A percentile compares a stretch with the other conserved stretches of the same genome.
phyloP scores from a whole-genome alignment of 1,140 invertebrate species.

The Lysiphlebus fabarum region DNA sequence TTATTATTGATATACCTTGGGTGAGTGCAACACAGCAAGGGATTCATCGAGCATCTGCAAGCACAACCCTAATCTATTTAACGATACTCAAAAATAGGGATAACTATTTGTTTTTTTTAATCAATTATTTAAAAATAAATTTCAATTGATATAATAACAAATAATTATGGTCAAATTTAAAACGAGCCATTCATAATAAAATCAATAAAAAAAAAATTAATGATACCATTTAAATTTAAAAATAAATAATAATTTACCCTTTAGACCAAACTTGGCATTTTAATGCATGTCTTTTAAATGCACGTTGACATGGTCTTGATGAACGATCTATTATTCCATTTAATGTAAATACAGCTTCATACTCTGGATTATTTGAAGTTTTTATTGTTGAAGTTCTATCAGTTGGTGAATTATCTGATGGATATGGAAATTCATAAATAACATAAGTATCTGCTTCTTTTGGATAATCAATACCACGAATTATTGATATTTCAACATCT shows the following conservation, averaged over 20 bases:
- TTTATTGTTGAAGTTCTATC: conserved; percentile 77
- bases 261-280: conserved; percentile 91
- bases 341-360: conserved; percentile 68
- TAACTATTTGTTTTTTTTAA: background rate
- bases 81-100: conserved; percentile 25
- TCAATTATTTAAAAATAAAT: conserved; percentile 5
- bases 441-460: conserved; percentile 93
- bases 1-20: conserved; percentile 47
- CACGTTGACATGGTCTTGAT: conserved; percentile 73
- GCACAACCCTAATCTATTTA: conserved; percentile 52
- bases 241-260: conserved; percentile 68
- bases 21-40: conserved; percentile 54
- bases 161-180: background rate
- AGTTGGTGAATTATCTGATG: conserved; percentile 75
- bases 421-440: conserved; percentile 89
- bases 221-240: conserved; percentile 13
- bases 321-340: conserved; percentile 76
- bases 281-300: conserved; percentile 83
- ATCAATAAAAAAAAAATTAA: conserved; percentile 7
- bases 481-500: conserved; percentile 83
- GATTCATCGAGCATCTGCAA: conserved; percentile 56
- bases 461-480: conserved; percentile 85
- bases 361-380: conserved; percentile 86
- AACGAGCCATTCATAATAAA: conserved; percentile 6
- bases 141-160: conserved; percentile 15